Conservation (phyloP, 1,140 invertebrate species). For the Camponotus floridanus region DNA sequence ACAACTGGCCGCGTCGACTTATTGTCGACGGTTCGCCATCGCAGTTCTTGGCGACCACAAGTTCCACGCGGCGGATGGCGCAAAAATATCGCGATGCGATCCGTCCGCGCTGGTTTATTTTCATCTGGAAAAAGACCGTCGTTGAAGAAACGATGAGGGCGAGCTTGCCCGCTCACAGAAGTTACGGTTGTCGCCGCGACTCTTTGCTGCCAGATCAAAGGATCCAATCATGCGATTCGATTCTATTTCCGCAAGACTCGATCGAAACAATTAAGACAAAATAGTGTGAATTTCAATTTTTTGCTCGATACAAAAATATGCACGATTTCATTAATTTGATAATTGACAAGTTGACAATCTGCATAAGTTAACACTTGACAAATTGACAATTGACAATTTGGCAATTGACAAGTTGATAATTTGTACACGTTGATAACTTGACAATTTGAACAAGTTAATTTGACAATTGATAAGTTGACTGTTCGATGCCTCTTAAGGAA, state of each 20-base stretch:
- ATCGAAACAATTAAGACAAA: slow-evolving; percentile 1
- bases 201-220: slow-evolving; percentile 55
- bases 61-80: slow-evolving; percentile 41
- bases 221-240: slow-evolving; percentile 33
- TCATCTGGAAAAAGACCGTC: slow-evolving; percentile 74
- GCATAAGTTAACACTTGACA: too few species aligned
- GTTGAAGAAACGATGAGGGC: slow-evolving; percentile 23
- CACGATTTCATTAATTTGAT: too few species aligned
- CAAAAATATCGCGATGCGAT: slow-evolving; percentile 76
- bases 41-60: slow-evolving; percentile 48
- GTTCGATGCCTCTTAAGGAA: too few species aligned
- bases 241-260: slow-evolving; percentile 43
- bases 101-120: slow-evolving; percentile 79
- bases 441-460: too few species aligned
- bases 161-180: slow-evolving; percentile 20
- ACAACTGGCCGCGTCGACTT: slow-evolving; percentile 72
- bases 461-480: too few species aligned
- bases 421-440: too few species aligned
- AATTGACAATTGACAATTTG: too few species aligned
- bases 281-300: neutral
- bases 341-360: too few species aligned
- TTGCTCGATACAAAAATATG: neutral
- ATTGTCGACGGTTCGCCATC: slow-evolving; percentile 68
- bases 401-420: too few species aligned
- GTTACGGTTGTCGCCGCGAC: slow-evolving; percentile 36